Conservation (phyloP, 2,113 vertebrate genomes). For the Hypanus sabinus region DNA sequence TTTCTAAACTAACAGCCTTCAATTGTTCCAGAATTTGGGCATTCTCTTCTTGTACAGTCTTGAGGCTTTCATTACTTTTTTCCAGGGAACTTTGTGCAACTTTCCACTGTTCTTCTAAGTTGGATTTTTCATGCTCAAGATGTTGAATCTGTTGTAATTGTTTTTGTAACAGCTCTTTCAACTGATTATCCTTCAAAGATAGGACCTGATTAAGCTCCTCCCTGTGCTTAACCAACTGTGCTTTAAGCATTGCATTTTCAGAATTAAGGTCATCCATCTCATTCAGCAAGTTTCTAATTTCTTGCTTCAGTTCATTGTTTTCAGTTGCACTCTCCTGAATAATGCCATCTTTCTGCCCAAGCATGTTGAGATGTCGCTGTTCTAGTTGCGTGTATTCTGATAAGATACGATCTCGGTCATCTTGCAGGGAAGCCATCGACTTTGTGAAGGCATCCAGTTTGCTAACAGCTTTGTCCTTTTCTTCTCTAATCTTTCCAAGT, state of each 20-base stretch:
- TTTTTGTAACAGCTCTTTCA: constrained; percentile 72
- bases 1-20: constrained; percentile 51
- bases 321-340: constrained; percentile 51
- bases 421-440: constrained; percentile 69
- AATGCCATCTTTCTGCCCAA: constrained; percentile 52
- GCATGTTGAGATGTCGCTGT: constrained; percentile 49
- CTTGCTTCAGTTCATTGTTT: constrained; percentile 60
- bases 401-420: constrained; percentile 63
- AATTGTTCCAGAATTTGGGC: constrained; percentile 55
- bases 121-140: constrained; percentile 63
- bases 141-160: constrained; percentile 69
- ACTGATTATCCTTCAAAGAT: constrained; percentile 75
- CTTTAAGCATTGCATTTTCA: constrained; percentile 78
- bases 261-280: constrained; percentile 79
- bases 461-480: constrained; percentile 56
- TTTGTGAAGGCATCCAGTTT: constrained; percentile 67
- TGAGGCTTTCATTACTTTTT: constrained; percentile 47
- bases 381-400: constrained; percentile 60
- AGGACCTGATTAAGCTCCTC: constrained; percentile 80
- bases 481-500: constrained; percentile 51
- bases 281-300: constrained; percentile 62
- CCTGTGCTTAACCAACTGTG: constrained; percentile 73
- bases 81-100: constrained; percentile 50
- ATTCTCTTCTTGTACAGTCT: constrained; percentile 52
- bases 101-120: constrained; percentile 55